Conservation (phyloP, 2,113 vertebrate genomes). For the Rhynchomys soricoides region DNA sequence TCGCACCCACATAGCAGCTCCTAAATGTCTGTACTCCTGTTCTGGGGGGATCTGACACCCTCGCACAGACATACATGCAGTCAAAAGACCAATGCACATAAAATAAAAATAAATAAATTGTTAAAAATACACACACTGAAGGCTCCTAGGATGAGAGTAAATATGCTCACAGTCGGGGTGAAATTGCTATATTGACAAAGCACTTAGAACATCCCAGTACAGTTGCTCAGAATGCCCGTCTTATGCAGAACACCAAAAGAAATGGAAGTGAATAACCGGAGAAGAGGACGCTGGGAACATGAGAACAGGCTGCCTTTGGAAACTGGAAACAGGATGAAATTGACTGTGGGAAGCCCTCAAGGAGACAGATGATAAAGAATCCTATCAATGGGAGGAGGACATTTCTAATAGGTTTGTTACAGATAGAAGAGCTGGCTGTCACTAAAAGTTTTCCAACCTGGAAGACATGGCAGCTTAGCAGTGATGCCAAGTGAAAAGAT, state of each 20-base stretch:
- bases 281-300: neutral
- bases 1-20: no score
- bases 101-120: no score
- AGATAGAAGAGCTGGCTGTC: neutral
- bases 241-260: neutral
- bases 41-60: no score
- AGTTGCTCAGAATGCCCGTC: neutral
- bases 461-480: slow-evolving; percentile 42
- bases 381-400: neutral
- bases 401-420: slow-evolving; percentile 16
- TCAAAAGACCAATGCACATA: no score
- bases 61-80: no score
- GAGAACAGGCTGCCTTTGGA: neutral
- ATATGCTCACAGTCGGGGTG: neutral
- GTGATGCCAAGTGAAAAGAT: neutral
- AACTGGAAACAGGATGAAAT: slow-evolving; percentile 12
- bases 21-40: no score
- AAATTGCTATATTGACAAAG: neutral
- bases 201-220: neutral
- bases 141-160: neutral
- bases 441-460: neutral
- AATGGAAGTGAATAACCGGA: neutral
- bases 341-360: neutral
- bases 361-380: neutral
- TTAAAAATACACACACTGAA: neutral